Conservation (phyloP, 2,888 invertebrate genomes). For the Brassicogethes aeneus region DNA sequence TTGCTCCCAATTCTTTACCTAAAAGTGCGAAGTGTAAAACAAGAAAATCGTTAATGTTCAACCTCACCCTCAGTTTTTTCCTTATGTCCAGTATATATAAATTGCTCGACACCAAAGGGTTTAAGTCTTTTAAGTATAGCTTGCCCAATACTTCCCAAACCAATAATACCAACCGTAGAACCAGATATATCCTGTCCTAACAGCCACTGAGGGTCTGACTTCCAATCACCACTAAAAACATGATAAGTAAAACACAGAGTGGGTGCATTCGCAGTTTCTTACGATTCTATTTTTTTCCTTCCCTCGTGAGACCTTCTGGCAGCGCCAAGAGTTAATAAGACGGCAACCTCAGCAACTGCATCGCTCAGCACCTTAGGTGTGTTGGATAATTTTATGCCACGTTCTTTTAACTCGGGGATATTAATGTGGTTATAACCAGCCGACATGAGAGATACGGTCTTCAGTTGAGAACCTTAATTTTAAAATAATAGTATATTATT, state of each 20-base stretch:
- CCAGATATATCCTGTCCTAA: conserved; percentile 69
- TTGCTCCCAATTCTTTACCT: conserved; percentile 49
- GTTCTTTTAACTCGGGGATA: conserved; percentile 55
- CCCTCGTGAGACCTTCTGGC: conserved; percentile 72
- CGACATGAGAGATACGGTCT: conserved; percentile 73
- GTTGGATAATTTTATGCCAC: conserved; percentile 69
- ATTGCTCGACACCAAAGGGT: conserved; percentile 60
- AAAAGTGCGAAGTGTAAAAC: conserved; percentile 12
- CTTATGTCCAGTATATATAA: conserved; percentile 70
- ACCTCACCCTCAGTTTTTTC: conserved; percentile 57
- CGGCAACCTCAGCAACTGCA: conserved; percentile 75
- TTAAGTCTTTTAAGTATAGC: conserved; percentile 62
- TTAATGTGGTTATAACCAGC: conserved; percentile 84
- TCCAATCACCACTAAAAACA: conserved; percentile 53
- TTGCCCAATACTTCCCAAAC: conserved; percentile 71
- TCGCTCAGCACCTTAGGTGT: conserved; percentile 67
- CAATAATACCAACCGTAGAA: conserved; percentile 75
- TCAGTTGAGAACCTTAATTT: conserved; percentile 65
- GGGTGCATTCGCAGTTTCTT: conserved; percentile 15
- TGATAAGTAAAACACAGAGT: conserved; percentile 1
- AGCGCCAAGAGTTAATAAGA: conserved; percentile 67
- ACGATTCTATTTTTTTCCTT: conserved; percentile 53
- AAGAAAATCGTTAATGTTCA: background rate
- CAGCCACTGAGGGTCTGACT: conserved; percentile 61
- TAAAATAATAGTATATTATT: no score